Evolutionary conservation across 1,140 invertebrate species (phyloP), one percentile per base, ranked within the genome.

Genomic region (Galleria mellonella): DNA sequence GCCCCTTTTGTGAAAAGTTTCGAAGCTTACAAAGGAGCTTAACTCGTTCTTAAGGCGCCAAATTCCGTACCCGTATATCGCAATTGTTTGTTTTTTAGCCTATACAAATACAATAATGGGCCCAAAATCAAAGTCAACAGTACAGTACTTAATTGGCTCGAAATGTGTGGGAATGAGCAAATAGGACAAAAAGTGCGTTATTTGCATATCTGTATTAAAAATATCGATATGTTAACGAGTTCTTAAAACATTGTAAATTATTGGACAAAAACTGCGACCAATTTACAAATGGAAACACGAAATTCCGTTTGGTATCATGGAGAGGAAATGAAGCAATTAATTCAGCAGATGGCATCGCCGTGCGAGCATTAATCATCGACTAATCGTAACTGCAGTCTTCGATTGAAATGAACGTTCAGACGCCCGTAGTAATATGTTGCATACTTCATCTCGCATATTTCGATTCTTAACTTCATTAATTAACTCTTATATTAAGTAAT

Each of bases 261-360:
- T 23, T 36, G 68, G 59, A 71, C 76, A 78, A 82, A 83, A 82
- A 82, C 70, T 62, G 55, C 50, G 64, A 71, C 45, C 70, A 66
- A 64, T 81, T 62, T 54, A 66, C 70, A 56, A 70, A 66, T 67
- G 62, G 67, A 64, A 78, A 77, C 79, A 81, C 81, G 83, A 83
- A 84, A 83, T 84, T 83, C 69, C 78, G 83, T 83, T 84, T 71
- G 68, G 72, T 71, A 57, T 76, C 71, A 70, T 81, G 73, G 78
- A 77, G 67, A 72, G 81, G 81, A 84, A 84, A 84, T 84, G 81
- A 84, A 84, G 69, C 81, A 84, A 84, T 84, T 84, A 84, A 84
- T 84, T 71, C 73, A 62, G 76, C 81, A 84, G 81, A 84, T 84
- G 81, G 78, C 75, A 76, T 67, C 65, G 68, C 72, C 74, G 74